phyloP scores from a whole-genome alignment of 2,888 invertebrate genomes.

The Pristionchus exspectatus region DNA sequence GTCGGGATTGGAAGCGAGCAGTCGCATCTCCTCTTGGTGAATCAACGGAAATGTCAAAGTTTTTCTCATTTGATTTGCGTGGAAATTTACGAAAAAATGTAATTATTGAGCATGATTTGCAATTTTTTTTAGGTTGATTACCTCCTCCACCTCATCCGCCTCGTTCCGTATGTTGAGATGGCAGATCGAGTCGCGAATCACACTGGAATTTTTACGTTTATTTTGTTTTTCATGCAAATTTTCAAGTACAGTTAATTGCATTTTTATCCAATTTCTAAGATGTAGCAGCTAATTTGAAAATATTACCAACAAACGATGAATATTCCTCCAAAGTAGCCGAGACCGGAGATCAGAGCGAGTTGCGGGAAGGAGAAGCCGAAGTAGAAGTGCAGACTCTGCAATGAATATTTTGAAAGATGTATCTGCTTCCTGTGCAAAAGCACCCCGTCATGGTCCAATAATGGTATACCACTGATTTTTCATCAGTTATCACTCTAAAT shows the following conservation, averaged over 20 bases:
- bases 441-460: no score
- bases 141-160: background rate
- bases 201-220: background rate
- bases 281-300: background rate
- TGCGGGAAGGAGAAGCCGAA: background rate
- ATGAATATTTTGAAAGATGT: no score
- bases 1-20: background rate
- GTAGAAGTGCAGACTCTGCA: background rate
- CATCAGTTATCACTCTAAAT: background rate
- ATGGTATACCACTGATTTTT: no score
- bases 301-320: background rate
- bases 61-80: no score
- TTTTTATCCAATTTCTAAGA: background rate
- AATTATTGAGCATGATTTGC: background rate
- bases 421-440: no score
- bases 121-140: no score
- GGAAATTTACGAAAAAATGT: no score
- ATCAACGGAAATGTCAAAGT: no score
- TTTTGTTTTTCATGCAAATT: no score
- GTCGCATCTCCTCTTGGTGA: background rate
- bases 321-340: background rate
- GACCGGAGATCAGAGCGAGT: background rate
- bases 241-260: no score
- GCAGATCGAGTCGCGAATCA: background rate
- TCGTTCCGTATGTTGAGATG: slow-evolving; percentile 23